phyloP scores from a whole-genome alignment of 2,797 vertebrate species.

The Melanotaenia pygmaea region DNA sequence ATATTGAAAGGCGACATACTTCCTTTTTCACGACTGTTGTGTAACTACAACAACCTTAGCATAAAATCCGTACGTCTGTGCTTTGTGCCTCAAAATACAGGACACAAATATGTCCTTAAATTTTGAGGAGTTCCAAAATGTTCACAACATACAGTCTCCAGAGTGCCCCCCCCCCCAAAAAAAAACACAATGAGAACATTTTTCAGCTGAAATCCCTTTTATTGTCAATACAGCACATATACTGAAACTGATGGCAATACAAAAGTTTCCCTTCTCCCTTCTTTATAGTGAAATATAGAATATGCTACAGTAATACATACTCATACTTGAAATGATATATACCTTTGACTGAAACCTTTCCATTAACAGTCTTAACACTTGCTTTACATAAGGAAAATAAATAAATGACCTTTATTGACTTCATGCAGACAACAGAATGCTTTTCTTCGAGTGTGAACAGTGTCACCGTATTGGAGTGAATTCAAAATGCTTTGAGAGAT shows the following conservation, averaged over 20 bases:
- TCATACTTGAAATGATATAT: constrained; percentile 54
- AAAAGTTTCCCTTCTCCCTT: constrained; percentile 73
- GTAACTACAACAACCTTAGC: not conserved
- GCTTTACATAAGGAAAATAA: constrained; percentile 16
- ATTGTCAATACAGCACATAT: constrained; percentile 78
- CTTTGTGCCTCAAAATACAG: too few relatives aligned
- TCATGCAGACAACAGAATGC: constrained; percentile 45
- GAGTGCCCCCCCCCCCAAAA: too few relatives aligned
- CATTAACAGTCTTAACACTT: constrained; percentile 44
- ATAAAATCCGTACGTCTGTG: not conserved
- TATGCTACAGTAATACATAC: constrained; percentile 67
- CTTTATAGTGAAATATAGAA: constrained; percentile 63
- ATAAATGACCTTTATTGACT: constrained; percentile 47
- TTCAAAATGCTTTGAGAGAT: constrained; percentile 17
- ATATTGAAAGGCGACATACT: not conserved
- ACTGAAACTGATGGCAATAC: constrained; percentile 69
- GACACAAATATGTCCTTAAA: too few relatives aligned
- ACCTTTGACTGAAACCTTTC: constrained; percentile 32
- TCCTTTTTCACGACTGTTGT: not conserved
- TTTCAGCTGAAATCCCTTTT: constrained; percentile 70
- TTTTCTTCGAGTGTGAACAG: constrained; percentile 6
- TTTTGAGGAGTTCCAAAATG: not conserved
- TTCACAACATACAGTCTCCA: not conserved
- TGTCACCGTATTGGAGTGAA: constrained; percentile 34
- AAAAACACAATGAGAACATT: constrained; percentile 4